Percentiles rank a stretch among this genome's conserved stretches.
Conservation (phyloP, 2,797 vertebrate species). For the Crenichthys baileyi region DNA sequence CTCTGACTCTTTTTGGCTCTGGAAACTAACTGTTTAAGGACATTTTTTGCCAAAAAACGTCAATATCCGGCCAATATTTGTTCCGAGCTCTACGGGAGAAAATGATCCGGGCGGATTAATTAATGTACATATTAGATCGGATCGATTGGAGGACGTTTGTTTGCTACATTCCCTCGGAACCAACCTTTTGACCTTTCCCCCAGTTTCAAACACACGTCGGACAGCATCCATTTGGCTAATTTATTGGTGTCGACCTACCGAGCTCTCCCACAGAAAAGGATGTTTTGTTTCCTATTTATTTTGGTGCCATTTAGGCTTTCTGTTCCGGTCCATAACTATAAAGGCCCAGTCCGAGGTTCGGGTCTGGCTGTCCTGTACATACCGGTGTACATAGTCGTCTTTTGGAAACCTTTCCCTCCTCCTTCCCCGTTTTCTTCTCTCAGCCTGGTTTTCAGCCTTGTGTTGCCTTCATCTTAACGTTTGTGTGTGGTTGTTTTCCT, state of each 20-base stretch:
- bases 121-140: slow-evolving; percentile 51
- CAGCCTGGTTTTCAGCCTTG: slow-evolving; percentile 47
- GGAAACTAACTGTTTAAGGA: slow-evolving; percentile 22
- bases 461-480: slow-evolving; percentile 76
- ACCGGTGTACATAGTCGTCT: slow-evolving; percentile 78
- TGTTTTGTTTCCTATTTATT: slow-evolving; percentile 68
- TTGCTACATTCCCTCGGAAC: slow-evolving; percentile 62
- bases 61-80: slow-evolving; percentile 23
- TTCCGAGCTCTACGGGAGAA: slow-evolving; percentile 21
- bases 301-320: slow-evolving; percentile 64
- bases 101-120: slow-evolving; percentile 25
- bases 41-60: slow-evolving; percentile 55
- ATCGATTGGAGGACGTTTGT: slow-evolving; percentile 17
- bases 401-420: slow-evolving; percentile 26
- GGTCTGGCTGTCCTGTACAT: slow-evolving; percentile 80
- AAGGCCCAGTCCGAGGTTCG: slow-evolving; percentile 57
- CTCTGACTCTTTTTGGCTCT: slow-evolving; percentile 25
- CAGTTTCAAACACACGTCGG: slow-evolving; percentile 39
- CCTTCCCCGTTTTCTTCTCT: slow-evolving; percentile 29
- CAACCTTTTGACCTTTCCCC: neutral
- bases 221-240: slow-evolving; percentile 26
- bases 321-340: slow-evolving; percentile 51
- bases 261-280: slow-evolving; percentile 35
- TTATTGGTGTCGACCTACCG: slow-evolving; percentile 46
- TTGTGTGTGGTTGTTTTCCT: slow-evolving; percentile 49